These are phyloP conservation scores for Argya squamiceps DNA, from an alignment of 2,797 vertebrate genomes.

Conservation along the genomic window DNA sequence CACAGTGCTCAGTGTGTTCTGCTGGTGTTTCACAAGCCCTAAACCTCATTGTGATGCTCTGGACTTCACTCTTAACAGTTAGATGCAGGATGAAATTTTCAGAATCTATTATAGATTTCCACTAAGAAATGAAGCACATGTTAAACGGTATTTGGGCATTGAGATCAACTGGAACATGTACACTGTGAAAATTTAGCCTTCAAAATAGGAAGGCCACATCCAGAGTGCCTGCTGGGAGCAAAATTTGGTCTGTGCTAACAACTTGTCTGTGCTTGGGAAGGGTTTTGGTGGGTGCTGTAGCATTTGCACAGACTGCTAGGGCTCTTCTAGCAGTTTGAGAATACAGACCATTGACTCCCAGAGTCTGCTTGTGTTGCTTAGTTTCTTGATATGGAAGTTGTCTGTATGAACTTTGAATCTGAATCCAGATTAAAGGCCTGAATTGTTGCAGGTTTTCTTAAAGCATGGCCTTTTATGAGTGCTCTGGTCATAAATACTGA, in stretches of 20 bases:
- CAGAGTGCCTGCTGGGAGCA: neutral
- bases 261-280: neutral
- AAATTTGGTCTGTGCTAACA: neutral
- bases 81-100: neutral
- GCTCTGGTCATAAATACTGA: neutral
- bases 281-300: neutral
- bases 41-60: neutral
- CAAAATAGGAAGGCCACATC: neutral
- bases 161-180: neutral
- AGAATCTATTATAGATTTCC: neutral
- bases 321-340: neutral
- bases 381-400: neutral
- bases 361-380: neutral
- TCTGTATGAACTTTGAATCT: neutral
- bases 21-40: neutral
- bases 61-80: neutral
- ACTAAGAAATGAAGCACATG: neutral
- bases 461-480: neutral
- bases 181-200: neutral
- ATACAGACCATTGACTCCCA: neutral
- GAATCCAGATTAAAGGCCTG: neutral
- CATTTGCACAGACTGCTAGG: neutral
- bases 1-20: neutral
- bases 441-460: neutral
- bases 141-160: neutral